Evolutionary conservation across 2,888 invertebrate species (phyloP).

Genomic region (Lasioglossum figueresi): DNA sequence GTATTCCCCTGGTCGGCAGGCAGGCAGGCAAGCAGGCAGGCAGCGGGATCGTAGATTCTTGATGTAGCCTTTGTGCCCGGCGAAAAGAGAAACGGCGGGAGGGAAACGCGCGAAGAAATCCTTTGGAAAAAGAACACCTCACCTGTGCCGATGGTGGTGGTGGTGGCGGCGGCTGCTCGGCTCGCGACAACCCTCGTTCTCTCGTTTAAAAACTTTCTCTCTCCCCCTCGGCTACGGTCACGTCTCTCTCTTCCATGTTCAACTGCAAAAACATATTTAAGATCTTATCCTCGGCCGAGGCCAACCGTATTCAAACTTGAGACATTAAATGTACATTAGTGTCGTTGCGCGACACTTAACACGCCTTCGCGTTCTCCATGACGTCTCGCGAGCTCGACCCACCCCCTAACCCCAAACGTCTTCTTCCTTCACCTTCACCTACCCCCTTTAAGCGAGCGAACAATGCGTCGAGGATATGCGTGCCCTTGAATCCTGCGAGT

Average conservation of each 20-base stretch:
- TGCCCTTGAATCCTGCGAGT: conserved; percentile 4
- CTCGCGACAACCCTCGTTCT: not conserved
- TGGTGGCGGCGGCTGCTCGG: conserved; percentile 11
- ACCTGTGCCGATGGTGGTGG: conserved; percentile 28
- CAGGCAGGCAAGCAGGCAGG: not conserved
- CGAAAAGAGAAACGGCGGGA: conserved; percentile 51
- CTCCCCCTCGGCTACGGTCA: conserved; percentile 24
- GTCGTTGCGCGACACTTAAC: conserved; percentile 62
- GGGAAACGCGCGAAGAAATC: conserved; percentile 58
- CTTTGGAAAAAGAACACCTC: conserved; percentile 60
- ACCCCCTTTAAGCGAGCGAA: not conserved
- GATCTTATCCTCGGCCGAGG: conserved; percentile 71
- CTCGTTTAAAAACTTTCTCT: conserved; percentile 59
- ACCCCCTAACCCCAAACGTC: not conserved
- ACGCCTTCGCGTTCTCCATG: not conserved
- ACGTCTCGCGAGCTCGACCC: not conserved
- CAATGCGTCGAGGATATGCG: conserved; percentile 16
- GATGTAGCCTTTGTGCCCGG: conserved; percentile 64
- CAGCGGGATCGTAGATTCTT: conserved; percentile 68
- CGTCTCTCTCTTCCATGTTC: not conserved
- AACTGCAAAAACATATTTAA: conserved; percentile 78
- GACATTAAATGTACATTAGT: conserved; percentile 83
- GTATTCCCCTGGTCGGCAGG: conserved; percentile 65
- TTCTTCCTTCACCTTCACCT: not conserved
- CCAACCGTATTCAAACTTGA: conserved; percentile 80